Percentiles rank a stretch among this genome's conserved stretches.
Evolutionary conservation across 2,797 vertebrate genomes (phyloP).

Genomic region (Potorous gilbertii): DNA sequence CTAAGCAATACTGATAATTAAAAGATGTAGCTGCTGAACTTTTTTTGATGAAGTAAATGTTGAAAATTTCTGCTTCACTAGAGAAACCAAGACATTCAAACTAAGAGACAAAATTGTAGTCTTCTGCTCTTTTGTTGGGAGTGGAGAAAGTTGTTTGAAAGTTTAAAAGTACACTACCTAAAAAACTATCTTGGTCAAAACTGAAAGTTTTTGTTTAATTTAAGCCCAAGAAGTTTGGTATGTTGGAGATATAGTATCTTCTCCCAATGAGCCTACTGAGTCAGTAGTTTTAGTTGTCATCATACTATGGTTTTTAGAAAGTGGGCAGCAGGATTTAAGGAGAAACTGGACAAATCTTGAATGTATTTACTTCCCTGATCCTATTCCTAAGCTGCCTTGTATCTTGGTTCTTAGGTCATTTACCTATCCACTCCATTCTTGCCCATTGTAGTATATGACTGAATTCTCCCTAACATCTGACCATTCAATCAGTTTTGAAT

Average conservation of each 20-base stretch:
- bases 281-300: background rate
- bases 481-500: background rate
- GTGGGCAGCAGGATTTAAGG: background rate
- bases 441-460: background rate
- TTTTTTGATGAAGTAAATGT: background rate
- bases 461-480: background rate
- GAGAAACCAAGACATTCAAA: background rate
- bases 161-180: background rate
- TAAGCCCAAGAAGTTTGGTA: background rate
- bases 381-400: background rate
- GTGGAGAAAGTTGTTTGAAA: background rate
- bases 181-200: background rate
- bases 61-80: background rate
- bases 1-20: background rate
- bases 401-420: background rate
- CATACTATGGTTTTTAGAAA: background rate
- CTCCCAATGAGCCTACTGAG: background rate
- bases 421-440: background rate
- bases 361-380: background rate
- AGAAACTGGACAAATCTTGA: background rate
- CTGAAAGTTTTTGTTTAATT: background rate
- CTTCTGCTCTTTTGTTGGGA: background rate
- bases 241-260: background rate
- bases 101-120: background rate
- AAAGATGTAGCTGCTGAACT: background rate